These are phyloP conservation scores for Champsocephalus esox DNA, from an alignment of 2,797 vertebrate genomes.

Conservation along the genomic window DNA sequence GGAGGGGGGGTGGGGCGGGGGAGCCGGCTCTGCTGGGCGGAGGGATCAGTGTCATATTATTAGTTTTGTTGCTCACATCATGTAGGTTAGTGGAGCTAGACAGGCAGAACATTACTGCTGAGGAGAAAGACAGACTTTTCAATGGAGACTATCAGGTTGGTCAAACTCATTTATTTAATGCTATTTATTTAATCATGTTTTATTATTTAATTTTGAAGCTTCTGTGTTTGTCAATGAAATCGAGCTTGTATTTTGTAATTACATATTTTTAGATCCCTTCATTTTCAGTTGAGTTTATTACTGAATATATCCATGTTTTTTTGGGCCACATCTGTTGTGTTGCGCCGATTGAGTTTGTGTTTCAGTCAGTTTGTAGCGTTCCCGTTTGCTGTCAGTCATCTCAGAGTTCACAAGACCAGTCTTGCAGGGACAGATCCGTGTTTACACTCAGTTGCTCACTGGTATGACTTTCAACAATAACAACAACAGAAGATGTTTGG, in stretches of 20 bases:
- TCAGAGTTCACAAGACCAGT: slow-evolving; percentile 80
- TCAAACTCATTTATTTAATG: slow-evolving; percentile 20
- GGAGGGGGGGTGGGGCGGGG: slow-evolving; percentile 42
- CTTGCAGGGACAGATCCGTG: slow-evolving; percentile 83
- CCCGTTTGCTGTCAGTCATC: slow-evolving; percentile 76
- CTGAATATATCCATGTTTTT: slow-evolving; percentile 13
- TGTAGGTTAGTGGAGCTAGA: slow-evolving; percentile 51
- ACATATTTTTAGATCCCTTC: not conserved
- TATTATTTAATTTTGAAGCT: not conserved
- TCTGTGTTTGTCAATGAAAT: slow-evolving; percentile 5
- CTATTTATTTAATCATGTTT: slow-evolving; percentile 1
- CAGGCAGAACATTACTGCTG: slow-evolving; percentile 26
- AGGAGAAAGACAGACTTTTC: slow-evolving; percentile 36
- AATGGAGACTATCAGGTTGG: slow-evolving; percentile 68
- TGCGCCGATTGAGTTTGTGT: slow-evolving; percentile 56
- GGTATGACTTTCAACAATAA: slow-evolving; percentile 93
- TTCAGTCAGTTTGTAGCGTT: slow-evolving; percentile 53
- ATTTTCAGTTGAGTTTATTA: slow-evolving; percentile 20
- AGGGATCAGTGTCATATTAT: slow-evolving; percentile 69
- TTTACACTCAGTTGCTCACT: slow-evolving; percentile 86
- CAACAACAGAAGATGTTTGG: slow-evolving; percentile 98
- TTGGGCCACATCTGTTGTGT: slow-evolving; percentile 35
- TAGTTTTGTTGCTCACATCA: slow-evolving; percentile 67
- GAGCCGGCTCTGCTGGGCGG: slow-evolving; percentile 50
- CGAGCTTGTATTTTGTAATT: not conserved